These are phyloP conservation scores for Galerucella nymphaeae DNA, from an alignment of 2,888 invertebrate species.

Conservation along the genomic window DNA sequence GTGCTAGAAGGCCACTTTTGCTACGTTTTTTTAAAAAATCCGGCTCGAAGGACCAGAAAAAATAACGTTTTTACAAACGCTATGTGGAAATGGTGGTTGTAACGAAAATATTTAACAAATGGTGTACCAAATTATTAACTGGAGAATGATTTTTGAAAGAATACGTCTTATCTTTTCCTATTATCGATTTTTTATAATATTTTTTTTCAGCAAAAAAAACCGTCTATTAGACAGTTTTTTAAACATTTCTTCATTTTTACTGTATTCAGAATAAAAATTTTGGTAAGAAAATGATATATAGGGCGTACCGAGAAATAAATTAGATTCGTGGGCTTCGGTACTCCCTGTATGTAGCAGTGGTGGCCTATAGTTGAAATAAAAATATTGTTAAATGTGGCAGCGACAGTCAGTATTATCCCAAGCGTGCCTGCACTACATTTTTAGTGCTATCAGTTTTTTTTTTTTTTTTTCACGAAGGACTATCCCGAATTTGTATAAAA, in stretches of 20 bases:
- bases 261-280: too few relatives aligned
- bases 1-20: slow-evolving; percentile 40
- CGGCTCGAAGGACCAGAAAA: not conserved
- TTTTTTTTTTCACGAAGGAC: not conserved
- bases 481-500: slow-evolving; percentile 6
- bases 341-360: slow-evolving; percentile 14
- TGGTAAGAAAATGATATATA: too few relatives aligned
- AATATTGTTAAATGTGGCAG: slow-evolving; percentile 62
- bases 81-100: too few relatives aligned
- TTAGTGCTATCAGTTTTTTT: slow-evolving; percentile 60
- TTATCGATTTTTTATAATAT: not conserved
- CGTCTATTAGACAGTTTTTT: too few relatives aligned
- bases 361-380: slow-evolving; percentile 36
- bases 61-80: too few relatives aligned
- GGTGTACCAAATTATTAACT: too few relatives aligned
- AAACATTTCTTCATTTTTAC: too few relatives aligned
- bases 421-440: slow-evolving; percentile 63
- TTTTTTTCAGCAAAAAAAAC: too few relatives aligned
- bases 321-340: too few relatives aligned
- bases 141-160: not conserved
- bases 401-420: slow-evolving; percentile 63
- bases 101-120: too few relatives aligned
- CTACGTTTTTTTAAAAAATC: not conserved
- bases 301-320: too few relatives aligned
- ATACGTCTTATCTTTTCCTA: not conserved